phyloP scores from a whole-genome alignment of 1,140 invertebrate genomes.

The Orius insidiosus region DNA sequence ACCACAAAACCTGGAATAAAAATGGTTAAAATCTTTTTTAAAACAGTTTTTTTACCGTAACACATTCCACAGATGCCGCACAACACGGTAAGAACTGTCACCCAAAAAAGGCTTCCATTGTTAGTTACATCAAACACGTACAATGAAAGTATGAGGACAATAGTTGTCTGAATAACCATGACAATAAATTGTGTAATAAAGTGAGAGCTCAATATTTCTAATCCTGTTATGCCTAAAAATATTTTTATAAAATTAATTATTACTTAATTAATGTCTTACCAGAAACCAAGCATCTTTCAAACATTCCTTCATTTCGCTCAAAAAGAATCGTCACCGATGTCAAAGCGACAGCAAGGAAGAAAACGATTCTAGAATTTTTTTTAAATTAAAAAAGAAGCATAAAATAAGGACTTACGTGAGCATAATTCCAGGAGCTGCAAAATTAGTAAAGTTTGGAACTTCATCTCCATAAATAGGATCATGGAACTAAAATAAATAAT shows the following conservation, averaged over 20 bases:
- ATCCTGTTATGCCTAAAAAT: conserved; percentile 56
- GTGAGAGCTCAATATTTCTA: conserved; percentile 81
- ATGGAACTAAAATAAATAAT: conserved; percentile 29
- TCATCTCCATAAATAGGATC: conserved; percentile 74
- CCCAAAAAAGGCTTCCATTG: conserved; percentile 29
- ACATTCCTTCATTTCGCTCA: conserved; percentile 70
- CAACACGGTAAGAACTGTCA: conserved; percentile 51
- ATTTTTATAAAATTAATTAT: conserved; percentile 4
- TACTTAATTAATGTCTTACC: conserved; percentile 21
- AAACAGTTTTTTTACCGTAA: conserved; percentile 38
- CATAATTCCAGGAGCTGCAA: conserved; percentile 87
- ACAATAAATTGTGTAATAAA: conserved; percentile 85
- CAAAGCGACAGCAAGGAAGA: conserved; percentile 82
- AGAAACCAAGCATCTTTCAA: conserved; percentile 72
- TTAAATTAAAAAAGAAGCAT: not conserved
- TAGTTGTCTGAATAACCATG: conserved; percentile 85
- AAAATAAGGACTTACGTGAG: conserved; percentile 53
- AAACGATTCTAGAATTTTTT: conserved; percentile 65
- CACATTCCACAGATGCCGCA: conserved; percentile 88
- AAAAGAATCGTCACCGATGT: conserved; percentile 82
- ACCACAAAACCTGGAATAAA: conserved; percentile 57
- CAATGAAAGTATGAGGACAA: conserved; percentile 66
- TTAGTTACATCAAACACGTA: conserved; percentile 55
- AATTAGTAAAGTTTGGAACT: conserved; percentile 81
- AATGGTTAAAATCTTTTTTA: not conserved